These are phyloP conservation scores for Pelochelys cantorii DNA, from an alignment of 2,797 vertebrate genomes.

Conservation along the genomic window DNA sequence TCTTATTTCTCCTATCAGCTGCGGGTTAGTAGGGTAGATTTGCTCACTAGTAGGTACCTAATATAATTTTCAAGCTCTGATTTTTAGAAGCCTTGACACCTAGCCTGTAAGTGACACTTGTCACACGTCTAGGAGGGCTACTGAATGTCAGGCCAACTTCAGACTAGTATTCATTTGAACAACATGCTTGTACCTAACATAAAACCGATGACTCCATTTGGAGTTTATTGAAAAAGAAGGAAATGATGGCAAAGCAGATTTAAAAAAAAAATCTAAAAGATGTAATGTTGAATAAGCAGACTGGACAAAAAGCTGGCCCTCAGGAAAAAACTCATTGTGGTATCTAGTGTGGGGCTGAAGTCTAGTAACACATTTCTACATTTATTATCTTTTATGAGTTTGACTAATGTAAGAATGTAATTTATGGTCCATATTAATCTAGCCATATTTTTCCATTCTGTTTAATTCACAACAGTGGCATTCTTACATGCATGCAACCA, in stretches of 20 bases:
- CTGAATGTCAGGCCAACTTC: not conserved
- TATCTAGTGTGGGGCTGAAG: not conserved
- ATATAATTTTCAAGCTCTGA: slow-evolving; percentile 1
- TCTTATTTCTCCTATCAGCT: not conserved
- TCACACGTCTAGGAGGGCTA: not conserved
- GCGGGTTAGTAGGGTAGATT: not conserved
- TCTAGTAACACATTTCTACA: not conserved
- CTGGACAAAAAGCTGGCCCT: not conserved
- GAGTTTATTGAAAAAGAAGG: not conserved
- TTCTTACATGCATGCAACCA: not conserved
- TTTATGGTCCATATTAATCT: not conserved
- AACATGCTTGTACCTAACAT: not conserved
- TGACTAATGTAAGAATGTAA: not conserved
- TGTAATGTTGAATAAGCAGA: not conserved
- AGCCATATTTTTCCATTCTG: slow-evolving; percentile 11
- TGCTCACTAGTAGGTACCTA: slow-evolving; percentile 20
- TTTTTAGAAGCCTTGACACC: slow-evolving; percentile 17
- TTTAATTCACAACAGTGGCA: slow-evolving; percentile 23
- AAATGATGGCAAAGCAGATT: not conserved
- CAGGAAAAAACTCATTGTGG: not conserved
- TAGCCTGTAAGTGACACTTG: not conserved
- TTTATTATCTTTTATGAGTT: not conserved
- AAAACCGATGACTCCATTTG: not conserved
- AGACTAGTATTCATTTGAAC: not conserved
- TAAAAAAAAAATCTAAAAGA: no score